Percentiles rank a stretch among this genome's conserved stretches.
These are phyloP conservation scores for Mythimna loreyi DNA, from an alignment of 2,888 invertebrate species.

Conservation along the genomic window DNA sequence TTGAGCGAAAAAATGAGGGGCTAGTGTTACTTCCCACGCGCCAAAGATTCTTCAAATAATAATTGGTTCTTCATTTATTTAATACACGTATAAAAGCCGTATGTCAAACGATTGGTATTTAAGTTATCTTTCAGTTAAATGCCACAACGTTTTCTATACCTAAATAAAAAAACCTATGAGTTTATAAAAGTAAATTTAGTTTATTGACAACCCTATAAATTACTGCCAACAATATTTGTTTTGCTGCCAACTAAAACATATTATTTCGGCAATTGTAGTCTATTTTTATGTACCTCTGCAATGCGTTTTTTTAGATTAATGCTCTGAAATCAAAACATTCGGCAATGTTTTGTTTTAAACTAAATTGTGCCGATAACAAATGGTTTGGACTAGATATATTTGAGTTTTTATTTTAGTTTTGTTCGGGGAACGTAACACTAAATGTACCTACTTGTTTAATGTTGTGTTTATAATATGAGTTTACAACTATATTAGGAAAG, in stretches of 20 bases:
- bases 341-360: slow-evolving; percentile 24
- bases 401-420: slow-evolving; percentile 15
- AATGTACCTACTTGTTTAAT: not conserved
- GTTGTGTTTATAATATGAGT: not conserved
- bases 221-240: slow-evolving; percentile 21
- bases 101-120: too few species aligned
- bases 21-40: too few species aligned
- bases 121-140: too few species aligned
- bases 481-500: too few species aligned
- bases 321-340: slow-evolving; percentile 31
- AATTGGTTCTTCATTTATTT: too few species aligned
- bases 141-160: too few species aligned
- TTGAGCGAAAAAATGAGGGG: too few species aligned
- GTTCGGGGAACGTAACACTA: not conserved
- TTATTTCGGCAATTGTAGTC: slow-evolving; percentile 19
- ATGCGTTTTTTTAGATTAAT: slow-evolving; percentile 53
- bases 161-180: too few species aligned
- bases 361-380: slow-evolving; percentile 39
- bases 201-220: slow-evolving; percentile 15
- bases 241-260: slow-evolving; percentile 23
- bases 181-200: slow-evolving; percentile 2
- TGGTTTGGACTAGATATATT: slow-evolving; percentile 3
- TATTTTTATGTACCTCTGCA: slow-evolving; percentile 52
- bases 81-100: too few species aligned
- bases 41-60: too few species aligned